These are phyloP conservation scores for Coenonympha glycerion DNA, from an alignment of 2,888 invertebrate genomes.

Conservation along the genomic window DNA sequence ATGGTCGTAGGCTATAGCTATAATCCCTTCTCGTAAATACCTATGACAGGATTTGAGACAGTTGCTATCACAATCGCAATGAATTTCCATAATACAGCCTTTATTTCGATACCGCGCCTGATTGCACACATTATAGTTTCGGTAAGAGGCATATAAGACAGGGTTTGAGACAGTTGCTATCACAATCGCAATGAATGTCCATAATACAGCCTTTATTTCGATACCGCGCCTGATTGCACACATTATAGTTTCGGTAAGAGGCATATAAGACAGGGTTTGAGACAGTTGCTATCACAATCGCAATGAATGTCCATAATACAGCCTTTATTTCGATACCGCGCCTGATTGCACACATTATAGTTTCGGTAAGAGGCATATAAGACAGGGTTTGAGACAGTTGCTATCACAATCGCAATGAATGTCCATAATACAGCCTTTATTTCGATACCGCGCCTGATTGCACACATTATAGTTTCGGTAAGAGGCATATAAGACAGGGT, in stretches of 20 bases:
- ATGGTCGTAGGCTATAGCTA: no score
- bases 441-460: constrained; percentile 5
- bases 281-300: not conserved
- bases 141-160: constrained; percentile 11
- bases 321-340: not conserved
- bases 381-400: not conserved
- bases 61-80: not conserved
- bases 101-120: not conserved
- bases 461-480: constrained; percentile 12
- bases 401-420: not conserved
- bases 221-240: constrained; percentile 7
- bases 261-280: constrained; percentile 6
- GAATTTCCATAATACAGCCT: constrained; percentile 5
- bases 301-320: constrained; percentile 3
- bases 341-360: constrained; percentile 11
- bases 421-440: constrained; percentile 4
- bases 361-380: constrained; percentile 13
- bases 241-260: constrained; percentile 11
- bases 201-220: constrained; percentile 2
- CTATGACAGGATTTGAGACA: no score
- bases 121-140: constrained; percentile 13
- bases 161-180: not conserved
- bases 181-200: not conserved
- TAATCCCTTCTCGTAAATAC: no score
- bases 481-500: constrained; percentile 10